phyloP scores from a whole-genome alignment of 2,113 vertebrate genomes.

The Salminus brasiliensis region DNA sequence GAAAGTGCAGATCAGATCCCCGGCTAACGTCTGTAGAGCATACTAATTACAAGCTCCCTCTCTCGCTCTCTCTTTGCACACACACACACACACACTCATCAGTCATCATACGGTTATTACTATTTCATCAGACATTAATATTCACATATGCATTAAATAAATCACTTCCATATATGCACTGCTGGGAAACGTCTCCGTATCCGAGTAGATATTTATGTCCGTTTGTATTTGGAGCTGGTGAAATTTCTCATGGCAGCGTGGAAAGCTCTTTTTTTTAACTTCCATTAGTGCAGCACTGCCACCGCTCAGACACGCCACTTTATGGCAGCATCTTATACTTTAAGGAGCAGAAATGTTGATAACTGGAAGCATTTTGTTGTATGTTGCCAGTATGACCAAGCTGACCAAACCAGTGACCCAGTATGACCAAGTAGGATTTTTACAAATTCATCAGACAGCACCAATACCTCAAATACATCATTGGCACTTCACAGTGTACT shows the following conservation, averaged over 20 bases:
- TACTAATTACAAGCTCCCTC: slow-evolving; percentile 38
- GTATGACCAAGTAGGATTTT: too few relatives aligned
- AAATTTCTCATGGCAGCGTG: neutral
- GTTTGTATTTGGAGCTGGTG: neutral
- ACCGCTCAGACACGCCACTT: too few relatives aligned
- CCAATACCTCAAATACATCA: too few relatives aligned
- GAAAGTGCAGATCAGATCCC: slow-evolving; percentile 15
- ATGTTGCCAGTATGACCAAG: too few relatives aligned
- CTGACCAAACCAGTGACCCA: too few relatives aligned
- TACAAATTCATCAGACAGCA: too few relatives aligned
- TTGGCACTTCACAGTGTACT: too few relatives aligned
- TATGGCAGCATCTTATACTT: too few relatives aligned
- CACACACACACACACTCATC: neutral
- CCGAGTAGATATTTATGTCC: neutral
- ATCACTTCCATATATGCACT: neutral
- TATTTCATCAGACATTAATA: neutral
- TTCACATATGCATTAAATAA: neutral
- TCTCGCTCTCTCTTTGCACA: slow-evolving; percentile 18
- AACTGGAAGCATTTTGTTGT: too few relatives aligned
- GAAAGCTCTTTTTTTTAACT: neutral
- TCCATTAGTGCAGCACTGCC: too few relatives aligned
- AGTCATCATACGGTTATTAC: slow-evolving; percentile 8
- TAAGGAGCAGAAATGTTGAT: too few relatives aligned
- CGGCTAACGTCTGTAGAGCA: neutral
- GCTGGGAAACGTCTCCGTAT: neutral